Base-by-base conservation (phyloP, 2,797 vertebrate genomes). In the Platalea minor region DNA sequence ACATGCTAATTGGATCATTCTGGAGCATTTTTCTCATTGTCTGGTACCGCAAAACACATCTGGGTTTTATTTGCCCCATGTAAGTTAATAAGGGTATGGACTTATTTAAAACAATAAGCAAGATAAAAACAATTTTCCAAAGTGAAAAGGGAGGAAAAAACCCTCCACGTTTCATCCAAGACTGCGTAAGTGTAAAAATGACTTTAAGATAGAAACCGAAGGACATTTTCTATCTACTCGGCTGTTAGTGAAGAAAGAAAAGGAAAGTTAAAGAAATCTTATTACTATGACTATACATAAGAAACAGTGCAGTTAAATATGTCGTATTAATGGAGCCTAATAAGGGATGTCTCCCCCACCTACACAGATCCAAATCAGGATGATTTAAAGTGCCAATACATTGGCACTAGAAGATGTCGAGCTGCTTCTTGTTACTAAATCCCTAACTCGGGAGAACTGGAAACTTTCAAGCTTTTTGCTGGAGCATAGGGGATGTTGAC, bases 51-150 rank as follows among this genome's bases (percentile, higher is more conserved):
- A 94, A 51, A 96, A 90, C 91, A 98, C 97, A 98, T 98, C 97
- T 98, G 98, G 96, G 95, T 94, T 96, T 48, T 91, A 97, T 98
- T 97, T 98, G 94, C 60, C 92, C 85, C 84, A 61, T 97, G 97
- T 97, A 97, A 96, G 85, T 88, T 97, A 98, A 97, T 97, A 96
- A 96, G 54, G 86, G 29, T 59, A 95, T 4, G 26, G 94, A 72
- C 45, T 76, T 94, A 95, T 80, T 87, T 8, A 91, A 97, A 95
- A 97, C 95, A 94, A 97, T 94, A 98, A 97, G 95, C 91, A 95
- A 95, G 92, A 90, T 91, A 95, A 95, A 91, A 97, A 94, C 80
- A 95, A 91, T 91, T 97, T 97, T 97, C 88, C 83, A 90, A 95
- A 96, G 92, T 61, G 88, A 94, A 88, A 85, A 91, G 48, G 57